These are phyloP conservation scores for Proctacanthus coquilletti DNA, from an alignment of 1,140 invertebrate species.

Conservation along the genomic window DNA sequence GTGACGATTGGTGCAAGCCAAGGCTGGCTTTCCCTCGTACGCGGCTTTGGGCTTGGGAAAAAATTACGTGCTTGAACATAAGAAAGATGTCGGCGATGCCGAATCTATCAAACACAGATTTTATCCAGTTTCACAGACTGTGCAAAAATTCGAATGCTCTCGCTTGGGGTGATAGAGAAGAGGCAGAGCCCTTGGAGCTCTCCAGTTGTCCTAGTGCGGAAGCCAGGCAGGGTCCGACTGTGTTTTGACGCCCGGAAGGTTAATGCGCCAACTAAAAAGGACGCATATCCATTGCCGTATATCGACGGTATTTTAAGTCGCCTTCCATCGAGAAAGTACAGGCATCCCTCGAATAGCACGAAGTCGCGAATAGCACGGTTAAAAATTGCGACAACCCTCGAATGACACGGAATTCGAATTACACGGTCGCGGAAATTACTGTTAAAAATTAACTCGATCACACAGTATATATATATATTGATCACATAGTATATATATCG, in stretches of 20 bases:
- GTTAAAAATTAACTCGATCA: too few relatives aligned
- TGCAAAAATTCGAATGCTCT: constrained; percentile 10
- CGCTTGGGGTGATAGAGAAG: constrained; percentile 10
- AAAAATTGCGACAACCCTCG: too few relatives aligned
- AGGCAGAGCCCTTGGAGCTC: constrained; percentile 4
- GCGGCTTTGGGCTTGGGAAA: constrained; percentile 5
- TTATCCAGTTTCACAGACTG: constrained; percentile 13
- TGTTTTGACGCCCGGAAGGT: constrained; percentile 20
- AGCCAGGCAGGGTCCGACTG: constrained; percentile 14
- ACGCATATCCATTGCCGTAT: constrained; percentile 12
- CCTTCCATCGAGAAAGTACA: constrained; percentile 6
- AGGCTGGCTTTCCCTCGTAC: constrained; percentile 5
- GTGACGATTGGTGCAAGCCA: too few relatives aligned
- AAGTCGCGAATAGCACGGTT: too few relatives aligned
- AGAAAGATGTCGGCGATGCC: constrained; percentile 15
- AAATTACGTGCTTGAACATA: constrained; percentile 12
- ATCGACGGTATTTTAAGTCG: constrained; percentile 12
- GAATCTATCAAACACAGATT: constrained; percentile 16
- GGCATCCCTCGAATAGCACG: too few relatives aligned
- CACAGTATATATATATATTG: too few relatives aligned
- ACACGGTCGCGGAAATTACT: too few relatives aligned
- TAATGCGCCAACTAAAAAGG: constrained; percentile 11
- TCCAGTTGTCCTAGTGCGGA: constrained; percentile 12
- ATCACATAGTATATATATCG: too few relatives aligned
- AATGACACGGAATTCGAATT: too few relatives aligned